Base-by-base conservation (phyloP, 2,113 vertebrate species). In the Rhinoderma darwinii region DNA sequence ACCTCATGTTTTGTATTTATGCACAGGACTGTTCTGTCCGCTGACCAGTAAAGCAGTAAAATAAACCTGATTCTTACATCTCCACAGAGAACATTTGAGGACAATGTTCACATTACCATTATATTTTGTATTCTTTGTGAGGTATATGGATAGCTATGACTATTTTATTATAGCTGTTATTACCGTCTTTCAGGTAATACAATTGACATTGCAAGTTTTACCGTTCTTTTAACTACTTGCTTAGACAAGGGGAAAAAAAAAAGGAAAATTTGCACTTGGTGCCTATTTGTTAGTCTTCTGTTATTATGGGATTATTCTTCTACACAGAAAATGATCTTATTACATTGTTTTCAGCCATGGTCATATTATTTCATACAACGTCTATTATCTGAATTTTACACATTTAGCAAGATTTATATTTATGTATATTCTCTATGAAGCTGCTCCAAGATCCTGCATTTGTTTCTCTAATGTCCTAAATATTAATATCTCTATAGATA, bases 61-160 rank as follows among this genome's bases (percentile, higher is more conserved):
- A 77, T 77, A 50, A 50, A 51, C 27, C 47, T 54, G 17, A 78
- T 54, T 54, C 18, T 78, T 50, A 78, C 3, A 54, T 78, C 8
- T 10, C 44, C 18, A 78, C 32, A 78, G 27, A 54, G 47, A 51
- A 35, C 44, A 78, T 78, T 78, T 78, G 47, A 54, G 75, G 75
- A 51, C 75, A 51, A 54, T 51, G 47, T 78, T 78, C 44, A 22
- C 27, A 51, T 27, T 51, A 35, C 25, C 75, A 35, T 78, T 54
- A 30, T 76, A 76, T 76, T 78, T 78, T 78, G 44, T 78, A 51
- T 51, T 78, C 27, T 77, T 77, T 72, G 18, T 72, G 68, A 50
- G 44, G 43, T 50, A 10, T 77, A 77, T 51, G 15, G 44, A 51
- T 77, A 30, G 44, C 44, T 35, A 78, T 78, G 44, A 54, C 17